A percentile compares a stretch with the other conserved stretches of the same genome.
Conservation (phyloP, 2,113 vertebrate species). For the Bos taurus region DNA sequence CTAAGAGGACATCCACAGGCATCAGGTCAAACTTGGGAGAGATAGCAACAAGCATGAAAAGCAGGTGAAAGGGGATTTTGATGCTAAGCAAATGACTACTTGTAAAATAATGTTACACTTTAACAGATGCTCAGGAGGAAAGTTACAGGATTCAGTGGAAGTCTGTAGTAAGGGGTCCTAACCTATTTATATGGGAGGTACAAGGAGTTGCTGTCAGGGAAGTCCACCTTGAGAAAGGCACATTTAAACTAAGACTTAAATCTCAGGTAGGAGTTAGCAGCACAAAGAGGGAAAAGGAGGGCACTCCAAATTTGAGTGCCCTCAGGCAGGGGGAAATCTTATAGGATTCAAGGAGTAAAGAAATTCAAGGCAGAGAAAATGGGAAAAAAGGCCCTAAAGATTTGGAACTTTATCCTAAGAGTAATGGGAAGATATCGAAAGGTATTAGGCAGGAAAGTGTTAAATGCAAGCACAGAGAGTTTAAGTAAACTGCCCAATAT, state of each 20-base stretch:
- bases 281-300: background rate
- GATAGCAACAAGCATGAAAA: background rate
- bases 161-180: background rate
- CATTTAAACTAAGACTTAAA: background rate
- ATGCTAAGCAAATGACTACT: background rate
- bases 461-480: background rate
- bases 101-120: background rate
- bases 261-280: background rate
- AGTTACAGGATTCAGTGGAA: background rate
- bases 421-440: background rate
- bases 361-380: background rate
- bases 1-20: background rate
- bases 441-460: background rate
- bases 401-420: conserved; percentile 19
- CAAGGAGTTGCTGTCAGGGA: background rate
- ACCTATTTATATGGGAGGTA: background rate
- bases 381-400: background rate
- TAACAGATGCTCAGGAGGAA: background rate
- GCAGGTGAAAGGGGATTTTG: background rate
- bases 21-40: background rate
- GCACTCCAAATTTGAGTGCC: background rate
- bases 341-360: background rate
- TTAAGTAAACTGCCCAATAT: background rate
- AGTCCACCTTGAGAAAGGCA: background rate
- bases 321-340: background rate